A percentile compares a stretch with the other conserved stretches of the same genome.
Conservation (phyloP, 1,140 invertebrate genomes). For the Panonychus citri region DNA sequence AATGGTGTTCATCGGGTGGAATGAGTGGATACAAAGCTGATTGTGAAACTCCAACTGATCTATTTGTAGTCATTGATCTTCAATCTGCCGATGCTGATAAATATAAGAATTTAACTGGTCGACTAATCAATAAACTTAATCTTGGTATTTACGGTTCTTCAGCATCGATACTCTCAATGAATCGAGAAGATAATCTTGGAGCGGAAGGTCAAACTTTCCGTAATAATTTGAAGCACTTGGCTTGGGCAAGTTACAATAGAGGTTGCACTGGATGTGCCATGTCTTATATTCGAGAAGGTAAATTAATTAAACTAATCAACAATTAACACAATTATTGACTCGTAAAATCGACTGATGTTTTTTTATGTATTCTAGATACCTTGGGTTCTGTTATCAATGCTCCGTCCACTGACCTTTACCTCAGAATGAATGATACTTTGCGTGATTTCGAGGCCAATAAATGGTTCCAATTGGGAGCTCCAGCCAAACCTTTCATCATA, state of each 20-base stretch:
- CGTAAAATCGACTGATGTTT: too few relatives aligned
- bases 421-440: background rate
- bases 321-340: too few relatives aligned
- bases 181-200: background rate
- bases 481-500: slow-evolving; percentile 3
- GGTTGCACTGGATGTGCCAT: background rate
- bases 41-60: slow-evolving; percentile 9
- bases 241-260: background rate
- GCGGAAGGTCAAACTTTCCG: background rate
- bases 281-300: background rate
- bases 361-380: background rate
- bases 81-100: background rate
- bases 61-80: slow-evolving; percentile 5
- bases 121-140: background rate
- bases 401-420: background rate
- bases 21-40: background rate
- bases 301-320: too few relatives aligned
- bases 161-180: background rate
- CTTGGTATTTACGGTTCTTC: background rate
- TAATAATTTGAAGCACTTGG: background rate
- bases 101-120: background rate
- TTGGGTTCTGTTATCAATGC: background rate
- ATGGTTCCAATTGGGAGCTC: background rate
- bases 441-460: background rate
- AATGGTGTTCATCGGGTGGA: background rate